phyloP scores from a whole-genome alignment of 2,797 vertebrate species.

The Leuciscus waleckii region DNA sequence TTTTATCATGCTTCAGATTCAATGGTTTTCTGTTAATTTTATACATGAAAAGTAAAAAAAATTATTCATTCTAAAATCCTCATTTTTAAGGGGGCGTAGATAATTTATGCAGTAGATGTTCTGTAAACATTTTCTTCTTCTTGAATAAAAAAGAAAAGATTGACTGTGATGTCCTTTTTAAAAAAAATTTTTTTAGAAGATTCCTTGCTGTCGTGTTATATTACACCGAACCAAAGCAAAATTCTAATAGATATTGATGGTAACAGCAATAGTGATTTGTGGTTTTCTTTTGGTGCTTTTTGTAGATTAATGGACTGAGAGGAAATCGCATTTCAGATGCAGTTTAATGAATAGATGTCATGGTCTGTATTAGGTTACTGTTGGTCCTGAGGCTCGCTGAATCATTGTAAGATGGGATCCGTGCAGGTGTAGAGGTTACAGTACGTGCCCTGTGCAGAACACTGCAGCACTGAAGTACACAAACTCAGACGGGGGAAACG shows the following conservation, averaged over 20 bases:
- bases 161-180: neutral
- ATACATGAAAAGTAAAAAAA: neutral
- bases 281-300: slow-evolving; percentile 18
- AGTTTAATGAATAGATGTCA: slow-evolving; percentile 27
- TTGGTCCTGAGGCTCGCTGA: slow-evolving; percentile 19
- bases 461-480: slow-evolving; percentile 15
- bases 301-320: slow-evolving; percentile 21
- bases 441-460: slow-evolving; percentile 27
- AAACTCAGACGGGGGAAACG: slow-evolving; percentile 37
- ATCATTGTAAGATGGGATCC: slow-evolving; percentile 27
- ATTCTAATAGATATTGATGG: slow-evolving; percentile 2
- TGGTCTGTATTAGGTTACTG: slow-evolving; percentile 42
- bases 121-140: neutral
- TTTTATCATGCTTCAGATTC: neutral
- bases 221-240: neutral
- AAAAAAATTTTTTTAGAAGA: neutral
- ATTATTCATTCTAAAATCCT: neutral
- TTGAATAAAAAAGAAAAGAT: neutral
- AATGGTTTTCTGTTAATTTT: neutral
- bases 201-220: slow-evolving; percentile 10
- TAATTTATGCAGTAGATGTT: neutral
- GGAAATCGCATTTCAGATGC: slow-evolving; percentile 27
- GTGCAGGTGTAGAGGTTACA: slow-evolving; percentile 51
- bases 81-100: neutral
- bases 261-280: neutral